Percentiles rank a stretch among this genome's conserved stretches.
Conservation (phyloP, 2,797 vertebrate species). For the Oreochromis grahami region DNA sequence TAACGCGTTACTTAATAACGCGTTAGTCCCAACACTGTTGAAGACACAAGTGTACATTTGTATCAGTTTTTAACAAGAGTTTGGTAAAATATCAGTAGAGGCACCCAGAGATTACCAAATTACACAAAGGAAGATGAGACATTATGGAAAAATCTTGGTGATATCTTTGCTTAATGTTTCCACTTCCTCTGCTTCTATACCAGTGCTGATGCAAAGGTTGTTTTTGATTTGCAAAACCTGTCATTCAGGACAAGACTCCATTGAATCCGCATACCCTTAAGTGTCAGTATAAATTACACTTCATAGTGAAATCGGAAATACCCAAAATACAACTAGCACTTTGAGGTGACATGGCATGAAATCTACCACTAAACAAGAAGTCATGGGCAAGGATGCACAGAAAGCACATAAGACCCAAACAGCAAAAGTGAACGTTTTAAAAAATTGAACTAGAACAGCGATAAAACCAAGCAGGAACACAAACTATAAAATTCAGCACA, state of each 20-base stretch:
- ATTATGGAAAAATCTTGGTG: not conserved
- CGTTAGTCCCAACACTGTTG: too few relatives aligned
- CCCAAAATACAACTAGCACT: not conserved
- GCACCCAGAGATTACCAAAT: not conserved
- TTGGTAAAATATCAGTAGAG: not conserved
- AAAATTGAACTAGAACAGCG: fast-evolving
- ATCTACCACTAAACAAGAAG: not conserved
- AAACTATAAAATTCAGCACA: not conserved
- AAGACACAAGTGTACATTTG: not conserved
- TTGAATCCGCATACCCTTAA: not conserved
- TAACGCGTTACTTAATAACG: too few relatives aligned
- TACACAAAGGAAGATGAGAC: not conserved
- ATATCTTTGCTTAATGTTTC: not conserved
- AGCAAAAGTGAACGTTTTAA: not conserved
- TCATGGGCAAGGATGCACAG: not conserved
- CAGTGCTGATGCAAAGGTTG: not conserved
- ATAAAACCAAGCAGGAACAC: not conserved
- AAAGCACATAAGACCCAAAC: not conserved
- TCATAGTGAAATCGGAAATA: not conserved
- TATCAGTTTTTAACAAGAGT: not conserved
- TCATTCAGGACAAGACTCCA: not conserved
- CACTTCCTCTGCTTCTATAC: not conserved
- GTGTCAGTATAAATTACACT: not conserved
- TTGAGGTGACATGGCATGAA: not conserved
- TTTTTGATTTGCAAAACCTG: not conserved